These are phyloP conservation scores for Manis pentadactyla DNA, from an alignment of 2,797 vertebrate genomes.

Conservation along the genomic window DNA sequence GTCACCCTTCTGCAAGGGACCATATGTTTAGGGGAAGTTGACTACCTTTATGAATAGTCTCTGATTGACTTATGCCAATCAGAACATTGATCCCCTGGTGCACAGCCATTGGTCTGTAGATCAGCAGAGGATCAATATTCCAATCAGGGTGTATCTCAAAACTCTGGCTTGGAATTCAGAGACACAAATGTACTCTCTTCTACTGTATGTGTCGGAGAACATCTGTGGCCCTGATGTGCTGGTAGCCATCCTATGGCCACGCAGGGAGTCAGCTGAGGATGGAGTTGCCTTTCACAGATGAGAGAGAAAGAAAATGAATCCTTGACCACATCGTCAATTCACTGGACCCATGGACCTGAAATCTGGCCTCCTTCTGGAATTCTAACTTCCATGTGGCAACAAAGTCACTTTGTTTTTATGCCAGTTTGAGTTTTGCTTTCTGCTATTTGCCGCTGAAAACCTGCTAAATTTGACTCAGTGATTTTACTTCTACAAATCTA, in stretches of 20 bases:
- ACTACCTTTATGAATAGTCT: background rate
- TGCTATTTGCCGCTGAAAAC: conserved; percentile 51
- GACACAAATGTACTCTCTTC: background rate
- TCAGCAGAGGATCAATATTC: background rate
- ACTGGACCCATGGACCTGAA: background rate
- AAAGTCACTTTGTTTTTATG: background rate
- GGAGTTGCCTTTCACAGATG: background rate
- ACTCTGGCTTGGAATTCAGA: background rate
- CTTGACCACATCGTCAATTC: background rate
- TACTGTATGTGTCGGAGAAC: background rate
- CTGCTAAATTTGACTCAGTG: conserved; percentile 31
- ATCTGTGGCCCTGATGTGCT: background rate
- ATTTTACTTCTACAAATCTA: conserved; percentile 60
- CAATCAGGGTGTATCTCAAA: background rate
- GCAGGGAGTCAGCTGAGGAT: background rate
- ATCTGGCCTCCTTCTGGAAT: background rate
- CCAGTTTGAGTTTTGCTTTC: conserved; percentile 54
- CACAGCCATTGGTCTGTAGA: background rate
- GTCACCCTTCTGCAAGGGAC: background rate
- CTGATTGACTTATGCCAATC: background rate
- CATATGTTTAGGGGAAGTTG: background rate
- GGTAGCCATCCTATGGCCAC: background rate
- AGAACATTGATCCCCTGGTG: background rate
- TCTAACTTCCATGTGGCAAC: background rate
- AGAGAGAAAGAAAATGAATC: background rate